Percentiles rank a stretch among this genome's conserved stretches.
Evolutionary conservation across 2,888 invertebrate species (phyloP).

Genomic region (Aquatica leii): DNA sequence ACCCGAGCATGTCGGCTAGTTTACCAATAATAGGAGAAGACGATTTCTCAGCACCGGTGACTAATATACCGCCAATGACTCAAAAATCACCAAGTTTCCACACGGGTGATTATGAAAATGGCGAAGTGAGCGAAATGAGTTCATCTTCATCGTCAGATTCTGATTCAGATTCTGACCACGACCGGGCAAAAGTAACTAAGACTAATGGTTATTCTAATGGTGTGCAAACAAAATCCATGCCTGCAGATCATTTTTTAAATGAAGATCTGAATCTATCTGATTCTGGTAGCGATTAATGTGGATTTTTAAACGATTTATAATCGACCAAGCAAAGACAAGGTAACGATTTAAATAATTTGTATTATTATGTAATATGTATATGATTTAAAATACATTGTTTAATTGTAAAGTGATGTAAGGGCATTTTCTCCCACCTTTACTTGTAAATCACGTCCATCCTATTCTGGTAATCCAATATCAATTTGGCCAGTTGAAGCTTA

Average conservation of each 20-base stretch:
- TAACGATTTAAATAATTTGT: conserved; percentile 23
- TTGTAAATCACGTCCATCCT: conserved; percentile 38
- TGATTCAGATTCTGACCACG: conserved; percentile 59
- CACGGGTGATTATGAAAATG: conserved; percentile 45
- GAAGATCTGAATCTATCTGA: conserved; percentile 88
- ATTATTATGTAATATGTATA: conserved; percentile 26
- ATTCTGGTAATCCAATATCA: conserved; percentile 60
- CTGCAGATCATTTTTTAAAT: conserved; percentile 74
- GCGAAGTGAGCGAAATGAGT: conserved; percentile 56
- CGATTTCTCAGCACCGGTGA: conserved; percentile 59
- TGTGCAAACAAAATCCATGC: conserved; percentile 33
- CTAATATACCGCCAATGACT: conserved; percentile 23
- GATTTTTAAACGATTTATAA: background rate
- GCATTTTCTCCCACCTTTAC: no score
- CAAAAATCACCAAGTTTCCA: conserved; percentile 41
- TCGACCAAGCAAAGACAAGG: conserved; percentile 23
- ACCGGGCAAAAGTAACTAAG: conserved; percentile 39
- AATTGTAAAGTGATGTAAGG: no score
- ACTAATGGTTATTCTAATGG: conserved; percentile 60
- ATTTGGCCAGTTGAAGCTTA: conserved; percentile 66
- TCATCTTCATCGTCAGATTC: conserved; percentile 57
- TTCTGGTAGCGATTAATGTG: conserved; percentile 75
- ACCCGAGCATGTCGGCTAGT: conserved; percentile 75
- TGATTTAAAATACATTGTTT: conserved; percentile 25
- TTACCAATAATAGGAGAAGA: conserved; percentile 77